phyloP scores from a whole-genome alignment of 1,140 invertebrate species.

The Pseudomyrmex gracilis region DNA sequence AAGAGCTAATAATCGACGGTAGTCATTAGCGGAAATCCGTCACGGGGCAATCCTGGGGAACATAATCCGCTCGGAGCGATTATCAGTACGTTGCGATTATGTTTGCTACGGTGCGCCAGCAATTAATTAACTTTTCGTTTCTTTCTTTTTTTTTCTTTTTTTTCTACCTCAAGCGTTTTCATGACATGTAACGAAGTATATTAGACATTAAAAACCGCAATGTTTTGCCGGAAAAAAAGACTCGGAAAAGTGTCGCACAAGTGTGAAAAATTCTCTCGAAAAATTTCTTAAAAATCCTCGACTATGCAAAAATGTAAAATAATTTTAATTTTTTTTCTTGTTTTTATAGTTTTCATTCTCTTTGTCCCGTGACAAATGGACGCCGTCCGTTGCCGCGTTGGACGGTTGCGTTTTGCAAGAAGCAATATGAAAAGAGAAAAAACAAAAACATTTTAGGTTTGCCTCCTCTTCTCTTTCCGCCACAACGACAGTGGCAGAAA shows the following conservation, averaged over 20 bases:
- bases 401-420: not conserved
- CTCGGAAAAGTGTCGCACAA: too few relatives aligned
- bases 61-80: slow-evolving; percentile 60
- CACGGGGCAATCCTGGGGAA: slow-evolving; percentile 57
- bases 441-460: slow-evolving; percentile 9
- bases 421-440: slow-evolving; percentile 15
- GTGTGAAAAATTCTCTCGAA: not conserved
- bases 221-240: too few relatives aligned
- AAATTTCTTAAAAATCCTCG: not conserved
- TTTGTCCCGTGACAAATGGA: not conserved
- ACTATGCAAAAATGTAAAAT: not conserved
- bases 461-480: not conserved
- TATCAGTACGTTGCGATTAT: slow-evolving; percentile 49
- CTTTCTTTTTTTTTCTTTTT: too few relatives aligned
- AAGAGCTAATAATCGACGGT: slow-evolving; percentile 66
- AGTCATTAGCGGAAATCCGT: slow-evolving; percentile 67
- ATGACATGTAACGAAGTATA: too few relatives aligned
- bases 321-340: not conserved
- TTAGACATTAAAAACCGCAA: too few relatives aligned
- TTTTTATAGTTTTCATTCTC: not conserved
- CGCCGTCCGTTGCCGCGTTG: slow-evolving; percentile 28
- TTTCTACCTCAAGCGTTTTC: too few relatives aligned
- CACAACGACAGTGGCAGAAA: slow-evolving; percentile 22
- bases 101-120: slow-evolving; percentile 10
- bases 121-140: slow-evolving; percentile 31